Evolutionary conservation across 2,888 invertebrate genomes (phyloP), one percentile per base, ranked within the genome.

Genomic region (Euplexia lucipara): DNA sequence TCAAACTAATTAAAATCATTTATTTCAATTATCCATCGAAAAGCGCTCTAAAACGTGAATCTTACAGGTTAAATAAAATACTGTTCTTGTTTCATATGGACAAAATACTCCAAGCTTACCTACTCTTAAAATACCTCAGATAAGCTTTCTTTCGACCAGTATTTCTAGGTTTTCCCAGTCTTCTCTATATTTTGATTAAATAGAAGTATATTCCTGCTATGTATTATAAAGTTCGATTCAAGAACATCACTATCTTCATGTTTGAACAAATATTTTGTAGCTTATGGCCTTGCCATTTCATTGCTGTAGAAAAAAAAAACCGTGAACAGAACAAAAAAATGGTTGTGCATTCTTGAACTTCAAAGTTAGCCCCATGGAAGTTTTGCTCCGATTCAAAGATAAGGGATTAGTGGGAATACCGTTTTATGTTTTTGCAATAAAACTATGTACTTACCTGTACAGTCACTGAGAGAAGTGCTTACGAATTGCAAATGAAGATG

Each of bases 231-330:
- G 26, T 26, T 18, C 9, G 14, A 10, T 7, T 41, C 51, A 35
- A 41, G 37, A n/a, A 45, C 34, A 18, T 30, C 52, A 62, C 71
- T 26, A 32, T 34, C 81, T 89, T 90, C 88, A 86, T 88, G 89
- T 90, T 88, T 89, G 84, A 86, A 89, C 85, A 88, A 89, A 89
- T 87, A 86, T 87, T 89, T 87, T 86, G 81, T 59, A 83, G 78
- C 80, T 75, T 61, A 39, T 81, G 76, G 60, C 70, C 70, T 69
- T 68, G 66, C 41, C 47, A 68, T 71, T 54, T 52, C 59, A 14
- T 67, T 60, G 54, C 61, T n/a, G 9, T 51, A 41, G 18, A 62
- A 75, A 77, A 66, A 62, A 70, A 58, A 67, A 47, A 32, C 7
- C 8, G 3, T n/a, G n/a, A 34, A 26, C 2, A 22, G 1, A 39